Evolutionary conservation across 1,140 invertebrate genomes (phyloP).

Genomic region (Monochamus saltuarius): DNA sequence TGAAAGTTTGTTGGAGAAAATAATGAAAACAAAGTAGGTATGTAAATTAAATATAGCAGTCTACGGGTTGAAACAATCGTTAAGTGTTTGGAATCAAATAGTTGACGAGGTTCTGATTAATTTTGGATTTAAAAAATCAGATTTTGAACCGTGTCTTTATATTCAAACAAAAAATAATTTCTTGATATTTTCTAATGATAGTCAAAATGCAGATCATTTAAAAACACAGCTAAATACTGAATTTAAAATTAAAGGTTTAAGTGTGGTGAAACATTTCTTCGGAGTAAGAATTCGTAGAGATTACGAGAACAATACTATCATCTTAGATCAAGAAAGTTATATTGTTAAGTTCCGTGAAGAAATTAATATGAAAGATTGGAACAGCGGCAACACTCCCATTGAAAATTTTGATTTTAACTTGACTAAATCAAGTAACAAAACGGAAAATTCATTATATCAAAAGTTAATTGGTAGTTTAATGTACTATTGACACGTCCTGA

Average conservation of each 20-base stretch:
- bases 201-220: slow-evolving; percentile 23
- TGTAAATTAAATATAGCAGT: slow-evolving; percentile 16
- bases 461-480: background rate
- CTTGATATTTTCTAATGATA: slow-evolving; percentile 41
- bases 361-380: too few relatives aligned
- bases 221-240: slow-evolving; percentile 28
- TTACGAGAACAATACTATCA: too few relatives aligned
- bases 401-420: too few relatives aligned
- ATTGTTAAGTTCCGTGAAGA: too few relatives aligned
- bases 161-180: slow-evolving; percentile 30
- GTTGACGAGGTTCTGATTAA: slow-evolving; percentile 44
- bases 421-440: too few relatives aligned
- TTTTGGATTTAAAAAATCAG: slow-evolving; percentile 40
- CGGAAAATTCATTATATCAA: background rate
- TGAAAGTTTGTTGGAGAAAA: slow-evolving; percentile 24
- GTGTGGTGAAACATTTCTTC: slow-evolving; percentile 26
- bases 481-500: background rate
- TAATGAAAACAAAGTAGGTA: slow-evolving; percentile 31
- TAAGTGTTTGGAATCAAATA: slow-evolving; percentile 50
- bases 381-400: too few relatives aligned
- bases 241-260: slow-evolving; percentile 39
- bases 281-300: slow-evolving; percentile 32
- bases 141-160: slow-evolving; percentile 47
- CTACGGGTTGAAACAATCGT: slow-evolving; percentile 53
- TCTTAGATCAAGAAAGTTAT: too few relatives aligned